These are phyloP conservation scores for Adelognathus sp. DNA, from an alignment of 2,888 invertebrate species.

Conservation along the genomic window DNA sequence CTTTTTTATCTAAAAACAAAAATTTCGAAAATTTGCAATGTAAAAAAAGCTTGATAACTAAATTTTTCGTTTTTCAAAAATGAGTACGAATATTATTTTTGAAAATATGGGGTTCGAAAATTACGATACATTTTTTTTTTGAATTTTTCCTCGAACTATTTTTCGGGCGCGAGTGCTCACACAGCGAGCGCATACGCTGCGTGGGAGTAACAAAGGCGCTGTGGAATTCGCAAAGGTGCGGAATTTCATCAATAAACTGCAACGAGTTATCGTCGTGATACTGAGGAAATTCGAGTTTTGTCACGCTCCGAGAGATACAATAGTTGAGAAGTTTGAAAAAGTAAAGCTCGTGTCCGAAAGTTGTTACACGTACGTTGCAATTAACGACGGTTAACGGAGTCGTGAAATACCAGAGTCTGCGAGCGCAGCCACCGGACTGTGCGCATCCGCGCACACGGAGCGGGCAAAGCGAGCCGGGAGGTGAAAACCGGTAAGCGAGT, in stretches of 20 bases:
- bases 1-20: too few relatives aligned
- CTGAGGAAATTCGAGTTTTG: background rate
- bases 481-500: conserved; percentile 76
- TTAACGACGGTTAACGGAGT: conserved; percentile 75
- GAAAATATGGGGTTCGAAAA: too few relatives aligned
- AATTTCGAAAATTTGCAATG: too few relatives aligned
- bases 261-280: too few relatives aligned
- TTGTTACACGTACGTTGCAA: conserved; percentile 64
- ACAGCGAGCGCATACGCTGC: background rate
- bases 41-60: background rate
- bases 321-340: background rate
- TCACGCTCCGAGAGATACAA: background rate
- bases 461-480: too few relatives aligned
- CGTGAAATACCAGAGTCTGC: conserved; percentile 74
- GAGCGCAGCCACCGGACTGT: conserved; percentile 46
- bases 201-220: conserved; percentile 28
- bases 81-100: too few relatives aligned
- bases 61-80: too few relatives aligned
- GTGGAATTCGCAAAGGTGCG: conserved; percentile 32
- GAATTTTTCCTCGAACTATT: background rate
- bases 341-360: conserved; percentile 5
- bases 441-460: background rate
- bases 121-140: background rate
- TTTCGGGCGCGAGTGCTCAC: background rate
- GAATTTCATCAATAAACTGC: too few relatives aligned